Evolutionary conservation across 2,888 invertebrate genomes (phyloP).

Genomic region (Odontocolon sp.): DNA sequence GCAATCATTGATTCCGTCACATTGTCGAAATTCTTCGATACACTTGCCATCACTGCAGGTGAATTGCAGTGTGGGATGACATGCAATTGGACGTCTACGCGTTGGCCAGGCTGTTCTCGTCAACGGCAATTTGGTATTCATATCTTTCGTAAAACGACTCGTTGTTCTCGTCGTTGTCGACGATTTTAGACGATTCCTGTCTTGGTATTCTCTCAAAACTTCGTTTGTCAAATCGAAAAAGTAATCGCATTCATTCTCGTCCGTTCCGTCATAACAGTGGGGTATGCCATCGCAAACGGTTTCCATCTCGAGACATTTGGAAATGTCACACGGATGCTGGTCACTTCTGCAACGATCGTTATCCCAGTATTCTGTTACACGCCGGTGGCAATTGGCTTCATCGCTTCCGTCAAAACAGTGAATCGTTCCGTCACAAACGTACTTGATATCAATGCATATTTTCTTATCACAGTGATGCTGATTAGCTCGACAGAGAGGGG

Average conservation of each 20-base stretch:
- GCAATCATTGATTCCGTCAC: conserved; percentile 84
- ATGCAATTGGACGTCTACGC: not conserved
- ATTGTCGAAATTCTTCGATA: conserved; percentile 81
- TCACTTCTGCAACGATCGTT: conserved; percentile 49
- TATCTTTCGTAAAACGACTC: not conserved
- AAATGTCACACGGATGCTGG: conserved; percentile 65
- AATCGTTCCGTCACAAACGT: conserved; percentile 12
- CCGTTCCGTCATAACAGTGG: conserved; percentile 82
- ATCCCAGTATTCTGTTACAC: not conserved
- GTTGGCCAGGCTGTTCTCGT: not conserved
- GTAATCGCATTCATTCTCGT: conserved; percentile 82
- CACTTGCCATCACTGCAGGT: conserved; percentile 83
- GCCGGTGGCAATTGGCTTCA: conserved; percentile 13
- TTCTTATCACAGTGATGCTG: conserved; percentile 33
- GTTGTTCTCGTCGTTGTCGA: not conserved
- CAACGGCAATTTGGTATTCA: no score
- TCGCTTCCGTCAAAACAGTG: conserved; percentile 37
- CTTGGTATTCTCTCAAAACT: conserved; percentile 9
- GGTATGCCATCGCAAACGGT: conserved; percentile 78
- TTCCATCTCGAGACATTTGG: conserved; percentile 70
- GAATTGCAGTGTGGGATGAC: conserved; percentile 49
- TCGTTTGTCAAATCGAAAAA: conserved; percentile 43
- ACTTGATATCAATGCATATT: conserved; percentile 10
- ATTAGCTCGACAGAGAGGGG: not conserved
- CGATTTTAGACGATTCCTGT: not conserved